A percentile compares a stretch with the other conserved stretches of the same genome.
phyloP scores from a whole-genome alignment of 1,140 invertebrate species.

The Heliconius nattereri region DNA sequence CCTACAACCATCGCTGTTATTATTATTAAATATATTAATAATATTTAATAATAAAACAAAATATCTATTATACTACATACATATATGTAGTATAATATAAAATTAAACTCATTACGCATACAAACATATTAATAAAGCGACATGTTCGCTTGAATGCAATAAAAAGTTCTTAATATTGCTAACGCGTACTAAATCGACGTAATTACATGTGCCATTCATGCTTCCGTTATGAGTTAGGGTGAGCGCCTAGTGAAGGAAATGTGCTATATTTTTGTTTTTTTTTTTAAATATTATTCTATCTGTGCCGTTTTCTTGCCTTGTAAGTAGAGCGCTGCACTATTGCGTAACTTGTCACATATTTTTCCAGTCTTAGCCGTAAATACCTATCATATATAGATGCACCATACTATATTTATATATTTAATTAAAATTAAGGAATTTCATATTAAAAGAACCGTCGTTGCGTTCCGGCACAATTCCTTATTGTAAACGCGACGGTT shows the following conservation, averaged over 20 bases:
- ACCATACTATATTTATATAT: no score
- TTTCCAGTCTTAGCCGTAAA: no score
- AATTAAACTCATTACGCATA: background rate
- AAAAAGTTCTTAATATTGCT: constrained; percentile 26
- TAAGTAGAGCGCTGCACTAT: no score
- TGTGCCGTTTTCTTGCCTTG: no score
- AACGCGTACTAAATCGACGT: constrained; percentile 28
- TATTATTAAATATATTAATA: no score
- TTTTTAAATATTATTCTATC: background rate
- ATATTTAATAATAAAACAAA: background rate
- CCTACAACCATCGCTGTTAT: no score
- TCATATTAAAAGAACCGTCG: no score
- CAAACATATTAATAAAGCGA: constrained; percentile 13
- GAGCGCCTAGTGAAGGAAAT: background rate
- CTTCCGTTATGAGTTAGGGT: constrained; percentile 25
- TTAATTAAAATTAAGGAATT: no score
- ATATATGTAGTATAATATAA: background rate
- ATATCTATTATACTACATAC: background rate
- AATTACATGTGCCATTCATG: constrained; percentile 25
- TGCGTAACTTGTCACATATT: no score
- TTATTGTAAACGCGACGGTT: no score
- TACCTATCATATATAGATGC: no score
- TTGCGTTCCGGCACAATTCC: no score
- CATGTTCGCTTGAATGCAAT: constrained; percentile 14
- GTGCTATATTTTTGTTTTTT: background rate